phyloP scores from a whole-genome alignment of 2,888 invertebrate genomes.

The Megalurothrips usitatus region DNA sequence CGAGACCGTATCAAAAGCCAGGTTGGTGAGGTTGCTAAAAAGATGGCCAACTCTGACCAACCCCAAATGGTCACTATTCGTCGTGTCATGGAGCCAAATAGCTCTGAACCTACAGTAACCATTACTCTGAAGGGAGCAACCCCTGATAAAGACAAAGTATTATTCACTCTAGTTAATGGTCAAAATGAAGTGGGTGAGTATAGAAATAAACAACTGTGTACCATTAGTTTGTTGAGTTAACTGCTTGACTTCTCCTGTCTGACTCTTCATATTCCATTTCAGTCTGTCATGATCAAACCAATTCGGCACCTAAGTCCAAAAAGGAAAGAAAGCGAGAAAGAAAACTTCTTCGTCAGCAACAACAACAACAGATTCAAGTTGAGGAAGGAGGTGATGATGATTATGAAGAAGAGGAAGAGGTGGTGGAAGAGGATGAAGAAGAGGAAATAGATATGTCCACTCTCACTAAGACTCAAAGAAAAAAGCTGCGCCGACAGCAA shows the following conservation, averaged over 20 bases:
- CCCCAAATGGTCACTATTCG: constrained; percentile 65
- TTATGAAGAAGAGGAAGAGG: constrained; percentile 40
- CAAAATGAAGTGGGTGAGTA: constrained; percentile 40
- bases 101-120: constrained; percentile 66
- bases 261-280: not conserved
- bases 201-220: not conserved
- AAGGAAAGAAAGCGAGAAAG: constrained; percentile 1
- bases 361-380: constrained; percentile 29
- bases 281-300: constrained; percentile 38
- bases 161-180: constrained; percentile 59
- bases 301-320: constrained; percentile 7
- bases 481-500: constrained; percentile 49
- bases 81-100: constrained; percentile 61
- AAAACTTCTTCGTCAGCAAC: constrained; percentile 28
- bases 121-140: constrained; percentile 70
- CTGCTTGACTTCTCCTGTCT: not conserved
- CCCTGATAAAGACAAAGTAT: constrained; percentile 66
- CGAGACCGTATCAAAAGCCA: constrained; percentile 13
- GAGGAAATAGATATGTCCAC: constrained; percentile 40
- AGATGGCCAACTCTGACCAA: constrained; percentile 29
- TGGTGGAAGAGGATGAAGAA: constrained; percentile 41
- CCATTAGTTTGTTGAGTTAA: constrained; percentile 28
- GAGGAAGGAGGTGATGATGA: constrained; percentile 31
- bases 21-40: constrained; percentile 23
- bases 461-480: constrained; percentile 44